These are phyloP conservation scores for Plestiodon gilberti DNA, from an alignment of 2,113 vertebrate species.

Conservation along the genomic window DNA sequence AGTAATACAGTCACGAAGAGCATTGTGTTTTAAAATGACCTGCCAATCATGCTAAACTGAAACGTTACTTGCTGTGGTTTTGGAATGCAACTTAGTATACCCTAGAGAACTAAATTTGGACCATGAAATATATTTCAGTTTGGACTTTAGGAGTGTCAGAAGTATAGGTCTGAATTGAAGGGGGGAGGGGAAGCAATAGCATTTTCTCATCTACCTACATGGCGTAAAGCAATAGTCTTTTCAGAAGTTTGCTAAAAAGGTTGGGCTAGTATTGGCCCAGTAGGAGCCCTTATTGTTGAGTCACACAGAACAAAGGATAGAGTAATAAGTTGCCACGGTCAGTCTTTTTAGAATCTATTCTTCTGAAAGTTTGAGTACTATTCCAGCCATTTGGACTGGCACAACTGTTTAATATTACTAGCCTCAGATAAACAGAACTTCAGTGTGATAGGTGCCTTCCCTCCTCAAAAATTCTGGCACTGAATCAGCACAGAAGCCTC, in stretches of 20 bases:
- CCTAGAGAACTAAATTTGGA: slow-evolving; percentile 38
- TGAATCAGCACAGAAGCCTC: background rate
- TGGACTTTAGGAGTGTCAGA: slow-evolving; percentile 18
- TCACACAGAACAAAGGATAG: background rate
- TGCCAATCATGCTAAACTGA: slow-evolving; percentile 58
- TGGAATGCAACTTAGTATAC: slow-evolving; percentile 53
- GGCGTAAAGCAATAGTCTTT: slow-evolving; percentile 33
- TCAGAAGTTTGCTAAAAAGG: slow-evolving; percentile 20
- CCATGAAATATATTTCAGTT: slow-evolving; percentile 42
- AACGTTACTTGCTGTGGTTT: slow-evolving; percentile 55
- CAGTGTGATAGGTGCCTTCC: background rate
- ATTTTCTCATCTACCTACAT: slow-evolving; percentile 14
- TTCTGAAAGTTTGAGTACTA: background rate
- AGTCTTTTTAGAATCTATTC: background rate
- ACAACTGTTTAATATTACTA: too few relatives aligned
- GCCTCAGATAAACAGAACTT: background rate
- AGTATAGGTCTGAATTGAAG: slow-evolving; percentile 35
- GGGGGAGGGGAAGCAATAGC: slow-evolving; percentile 30
- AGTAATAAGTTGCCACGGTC: background rate
- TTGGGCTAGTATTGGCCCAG: background rate
- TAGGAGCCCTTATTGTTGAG: background rate
- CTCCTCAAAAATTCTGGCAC: too few relatives aligned
- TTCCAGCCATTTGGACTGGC: background rate
- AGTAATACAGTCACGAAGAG: slow-evolving; percentile 45
- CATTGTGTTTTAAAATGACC: slow-evolving; percentile 32